These are phyloP conservation scores for Mormyrus lacerda DNA, from an alignment of 2,113 vertebrate species.

Conservation along the genomic window DNA sequence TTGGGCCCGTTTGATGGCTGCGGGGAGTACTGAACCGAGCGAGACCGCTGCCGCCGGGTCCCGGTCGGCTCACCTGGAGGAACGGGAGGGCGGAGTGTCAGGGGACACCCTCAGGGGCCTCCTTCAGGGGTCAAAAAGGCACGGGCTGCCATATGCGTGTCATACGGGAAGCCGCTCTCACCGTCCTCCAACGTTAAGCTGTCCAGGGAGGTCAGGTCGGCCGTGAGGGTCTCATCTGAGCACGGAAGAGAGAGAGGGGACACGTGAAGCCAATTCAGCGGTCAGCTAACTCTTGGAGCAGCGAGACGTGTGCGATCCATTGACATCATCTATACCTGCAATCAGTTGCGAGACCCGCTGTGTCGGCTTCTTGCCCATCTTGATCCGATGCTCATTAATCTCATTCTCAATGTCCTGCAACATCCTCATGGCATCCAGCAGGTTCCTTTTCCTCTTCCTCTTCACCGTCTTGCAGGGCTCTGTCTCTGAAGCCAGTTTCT, in stretches of 20 bases:
- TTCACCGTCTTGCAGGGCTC: constrained; percentile 87
- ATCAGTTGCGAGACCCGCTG: constrained; percentile 73
- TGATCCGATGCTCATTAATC: constrained; percentile 79
- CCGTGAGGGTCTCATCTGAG: constrained; percentile 79
- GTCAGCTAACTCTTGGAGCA: neutral
- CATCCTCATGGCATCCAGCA: constrained; percentile 71
- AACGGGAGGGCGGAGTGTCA: constrained; percentile 13
- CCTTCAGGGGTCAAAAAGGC: too few species aligned
- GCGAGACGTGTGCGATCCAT: neutral
- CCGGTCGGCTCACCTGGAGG: constrained; percentile 59
- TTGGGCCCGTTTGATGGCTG: constrained; percentile 70
- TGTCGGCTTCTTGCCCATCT: constrained; percentile 74
- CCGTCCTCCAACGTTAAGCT: constrained; percentile 82
- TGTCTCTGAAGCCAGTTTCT: constrained; percentile 75
- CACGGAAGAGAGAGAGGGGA: constrained; percentile 34
- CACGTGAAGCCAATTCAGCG: neutral
- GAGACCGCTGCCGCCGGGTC: constrained; percentile 67
- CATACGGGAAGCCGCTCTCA: constrained; percentile 44
- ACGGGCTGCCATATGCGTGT: neutral
- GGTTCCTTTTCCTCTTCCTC: constrained; percentile 84
- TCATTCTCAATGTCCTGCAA: constrained; percentile 82
- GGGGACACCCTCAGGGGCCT: neutral
- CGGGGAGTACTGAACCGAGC: constrained; percentile 79
- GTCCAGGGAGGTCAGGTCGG: constrained; percentile 84
- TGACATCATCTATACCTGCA: constrained; percentile 59